Percentiles rank a stretch among this genome's conserved stretches.
phyloP scores from a whole-genome alignment of 2,797 vertebrate genomes.

The Thamnophis elegans region DNA sequence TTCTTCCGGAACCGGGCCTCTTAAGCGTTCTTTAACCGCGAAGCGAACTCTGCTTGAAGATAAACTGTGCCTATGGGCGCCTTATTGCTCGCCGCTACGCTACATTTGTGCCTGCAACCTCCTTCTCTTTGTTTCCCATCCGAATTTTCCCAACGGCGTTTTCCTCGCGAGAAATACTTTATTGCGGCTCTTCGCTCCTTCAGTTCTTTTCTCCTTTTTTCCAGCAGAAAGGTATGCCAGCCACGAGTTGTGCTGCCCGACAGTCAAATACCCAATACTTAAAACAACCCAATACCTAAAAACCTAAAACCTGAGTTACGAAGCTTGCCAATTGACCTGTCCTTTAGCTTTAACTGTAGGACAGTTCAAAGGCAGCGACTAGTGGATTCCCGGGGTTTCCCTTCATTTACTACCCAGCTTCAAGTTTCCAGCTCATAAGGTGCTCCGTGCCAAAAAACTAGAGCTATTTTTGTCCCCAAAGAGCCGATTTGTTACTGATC shows the following conservation, averaged over 20 bases:
- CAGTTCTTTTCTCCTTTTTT: too few species aligned
- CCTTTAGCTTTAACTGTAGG: neutral
- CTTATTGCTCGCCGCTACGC: neutral
- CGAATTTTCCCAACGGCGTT: neutral
- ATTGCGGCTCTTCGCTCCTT: neutral
- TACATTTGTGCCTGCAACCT: neutral
- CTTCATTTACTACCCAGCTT: neutral
- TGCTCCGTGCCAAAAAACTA: neutral
- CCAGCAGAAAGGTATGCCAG: neutral
- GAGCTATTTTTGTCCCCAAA: neutral
- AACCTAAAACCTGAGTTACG: neutral
- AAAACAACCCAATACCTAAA: neutral
- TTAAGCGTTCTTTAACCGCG: neutral
- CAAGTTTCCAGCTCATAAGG: neutral
- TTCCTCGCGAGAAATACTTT: neutral
- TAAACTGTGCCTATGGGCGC: accelerated
- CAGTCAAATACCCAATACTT: neutral
- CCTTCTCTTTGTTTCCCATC: neutral
- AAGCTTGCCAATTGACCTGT: neutral
- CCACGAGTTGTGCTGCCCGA: neutral
- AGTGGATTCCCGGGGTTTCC: neutral
- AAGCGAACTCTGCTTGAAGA: neutral
- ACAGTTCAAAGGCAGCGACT: neutral
- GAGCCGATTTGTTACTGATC: neutral
- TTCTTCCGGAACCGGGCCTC: neutral